Evolutionary conservation across 2,797 vertebrate species (phyloP), one percentile per base, ranked within the genome.

Genomic region (Aplochiton taeniatus): DNA sequence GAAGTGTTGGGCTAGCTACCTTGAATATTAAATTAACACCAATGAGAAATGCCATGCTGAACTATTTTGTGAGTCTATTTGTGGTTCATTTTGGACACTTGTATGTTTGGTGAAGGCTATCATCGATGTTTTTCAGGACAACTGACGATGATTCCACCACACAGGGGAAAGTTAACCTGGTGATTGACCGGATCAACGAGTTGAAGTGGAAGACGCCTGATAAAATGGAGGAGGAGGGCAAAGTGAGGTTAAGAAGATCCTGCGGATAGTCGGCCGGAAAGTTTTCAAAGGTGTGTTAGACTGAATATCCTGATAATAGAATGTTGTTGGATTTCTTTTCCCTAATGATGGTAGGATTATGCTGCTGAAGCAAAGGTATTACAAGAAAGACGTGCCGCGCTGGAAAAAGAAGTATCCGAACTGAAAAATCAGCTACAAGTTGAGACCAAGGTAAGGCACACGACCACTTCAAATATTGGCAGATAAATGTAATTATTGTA

Each of bases 101-200:
- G 17, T 19, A 18, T 42, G 16, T 1, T 45, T 58, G 10, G 45
- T 45, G 3, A 11, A 49, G n/a, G 11, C 54, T 67, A 1, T 68
- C 14, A 46, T 51, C 48, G 62, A 52, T 55, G 50, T 47, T 58
- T 9, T 77, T 51, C 57, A 99, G 98, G 81, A 96, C 93, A 65
- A 89, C 88, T 4, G 97, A 98, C 69, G 94, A 94, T 1, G 94
- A 96, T 1, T 91, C 95, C 78, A 91, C 92, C 9, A 96, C 95
- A 14, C 91, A 94, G 85, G 92, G 90, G 80, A 97, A 96, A 85
- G 96, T 99, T 73, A 92, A 94, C 82, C 80, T 95, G 81, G 92
- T 99, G 81, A 95, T 99, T 80, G 92, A 96, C 85, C 95, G 93
- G 84, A 95, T 98, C 81, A 94, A 94, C 84, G 95, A 92, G 51